Base-by-base conservation (phyloP, 2,797 vertebrate species). In the Chaunax sp. region DNA sequence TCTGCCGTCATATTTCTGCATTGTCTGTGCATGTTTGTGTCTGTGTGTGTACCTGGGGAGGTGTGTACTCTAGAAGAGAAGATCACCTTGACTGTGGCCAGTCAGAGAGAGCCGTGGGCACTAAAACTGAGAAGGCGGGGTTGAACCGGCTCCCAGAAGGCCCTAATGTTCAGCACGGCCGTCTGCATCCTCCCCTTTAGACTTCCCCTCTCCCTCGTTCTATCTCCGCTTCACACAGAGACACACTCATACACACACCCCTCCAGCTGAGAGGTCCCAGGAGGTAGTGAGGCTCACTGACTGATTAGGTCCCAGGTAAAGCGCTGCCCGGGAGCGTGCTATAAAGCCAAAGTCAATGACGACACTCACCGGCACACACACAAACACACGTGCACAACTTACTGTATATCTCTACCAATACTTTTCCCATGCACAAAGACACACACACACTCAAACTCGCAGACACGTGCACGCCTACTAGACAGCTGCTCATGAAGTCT, bases 301-400 rank as follows among this genome's bases (percentile, higher is more conserved):
- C 92, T 95, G 95, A 97, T 97, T 96, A 96, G 90, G 93, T 95
- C 92, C 90, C 70, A 94, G 93, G 91, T 92, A 96, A 96, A 96
- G 95, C 87, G 92, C 89, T 94, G 93, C 82, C 94, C 89, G 89
- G 95, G 93, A 96, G 85, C 85, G 85, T 84, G 92, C 94, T 95
- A 94, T 90, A 90, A 95, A 94, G 93, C 94, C 91, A 94, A 94
- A 96, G 89, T 93, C 92, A 93, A 92, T 90, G 89, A 92, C 90
- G 90, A 94, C 85, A 69, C 85, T 90, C 79, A 51, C 66, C 40
- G 56, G 18, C 66, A 66, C 68, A 49, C 56, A 50, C 62, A 52
- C 55, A 63, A 54, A 55, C 35, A 26, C 47, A 50, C 43, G 59
- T 9, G 18, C 43, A 65, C 49, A 44, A 51, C 59, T 72, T 83